These are phyloP conservation scores for Spongilla lacustris DNA, from an alignment of 37 sponge, comb jelly and placozoan genomes.

Conservation along the genomic window DNA sequence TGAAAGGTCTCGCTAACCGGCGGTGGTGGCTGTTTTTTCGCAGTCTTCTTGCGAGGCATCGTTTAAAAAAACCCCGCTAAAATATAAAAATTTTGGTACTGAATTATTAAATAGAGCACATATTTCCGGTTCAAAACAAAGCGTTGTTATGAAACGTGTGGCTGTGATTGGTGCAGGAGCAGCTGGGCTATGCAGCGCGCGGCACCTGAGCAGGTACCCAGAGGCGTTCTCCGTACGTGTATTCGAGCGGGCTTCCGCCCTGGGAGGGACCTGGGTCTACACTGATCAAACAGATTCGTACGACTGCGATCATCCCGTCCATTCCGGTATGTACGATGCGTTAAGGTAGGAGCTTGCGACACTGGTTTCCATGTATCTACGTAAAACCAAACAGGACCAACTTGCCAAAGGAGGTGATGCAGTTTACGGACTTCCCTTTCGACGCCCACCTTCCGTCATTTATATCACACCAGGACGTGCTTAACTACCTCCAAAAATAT, in stretches of 20 bases:
- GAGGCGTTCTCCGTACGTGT: conserved; percentile 24
- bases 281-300: conserved; percentile 12
- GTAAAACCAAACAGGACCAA: conserved; percentile 60
- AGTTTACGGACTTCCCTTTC: conserved; percentile 73
- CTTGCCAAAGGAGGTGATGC: conserved; percentile 81
- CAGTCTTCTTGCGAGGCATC: background rate
- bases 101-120: background rate
- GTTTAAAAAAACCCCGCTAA: background rate
- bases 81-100: background rate
- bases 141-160: conserved; percentile 37
- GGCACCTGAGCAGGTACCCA: conserved; percentile 31
- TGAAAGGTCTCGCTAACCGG: background rate
- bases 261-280: conserved; percentile 84
- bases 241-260: conserved; percentile 42
- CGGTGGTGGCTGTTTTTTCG: background rate
- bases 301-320: conserved; percentile 21
- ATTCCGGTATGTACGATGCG: conserved; percentile 50
- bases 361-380: conserved; percentile 27
- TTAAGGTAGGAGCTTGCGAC: conserved; percentile 32
- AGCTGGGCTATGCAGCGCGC: conserved; percentile 64
- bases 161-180: conserved; percentile 76
- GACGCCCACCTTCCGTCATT: conserved; percentile 62
- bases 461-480: conserved; percentile 52
- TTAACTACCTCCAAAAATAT: conserved; percentile 63
- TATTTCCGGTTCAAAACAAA: background rate